These are phyloP conservation scores for Microcebus jonahi DNA, from an alignment of 2,113 vertebrate species.

Conservation along the genomic window DNA sequence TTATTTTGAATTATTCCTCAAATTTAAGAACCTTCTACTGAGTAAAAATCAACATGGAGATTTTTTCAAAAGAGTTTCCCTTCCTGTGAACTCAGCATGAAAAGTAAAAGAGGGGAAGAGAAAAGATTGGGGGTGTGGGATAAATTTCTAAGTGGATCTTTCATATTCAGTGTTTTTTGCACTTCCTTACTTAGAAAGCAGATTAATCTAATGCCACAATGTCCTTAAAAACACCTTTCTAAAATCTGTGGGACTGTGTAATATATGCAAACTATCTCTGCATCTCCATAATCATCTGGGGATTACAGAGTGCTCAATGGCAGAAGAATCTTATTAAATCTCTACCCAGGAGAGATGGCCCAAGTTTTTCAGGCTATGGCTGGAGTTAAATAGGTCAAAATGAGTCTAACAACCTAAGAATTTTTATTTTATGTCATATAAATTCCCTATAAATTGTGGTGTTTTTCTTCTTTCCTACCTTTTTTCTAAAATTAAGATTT, in stretches of 20 bases:
- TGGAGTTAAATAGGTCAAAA: background rate
- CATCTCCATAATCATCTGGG: background rate
- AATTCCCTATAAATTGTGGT: background rate
- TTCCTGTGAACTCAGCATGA: background rate
- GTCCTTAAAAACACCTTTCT: background rate
- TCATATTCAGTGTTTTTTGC: background rate
- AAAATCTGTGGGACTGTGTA: background rate
- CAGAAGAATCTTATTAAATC: background rate
- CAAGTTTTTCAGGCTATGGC: background rate
- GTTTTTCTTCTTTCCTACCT: background rate
- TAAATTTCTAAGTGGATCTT: background rate
- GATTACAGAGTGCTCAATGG: background rate
- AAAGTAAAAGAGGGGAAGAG: background rate
- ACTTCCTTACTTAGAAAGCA: background rate
- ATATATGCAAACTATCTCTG: background rate
- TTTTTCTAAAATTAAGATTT: background rate
- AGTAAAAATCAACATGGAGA: background rate
- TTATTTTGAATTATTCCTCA: slow-evolving; percentile 11
- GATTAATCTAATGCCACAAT: background rate
- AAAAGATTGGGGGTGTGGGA: background rate
- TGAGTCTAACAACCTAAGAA: background rate
- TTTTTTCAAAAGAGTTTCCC: background rate
- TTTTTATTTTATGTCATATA: background rate
- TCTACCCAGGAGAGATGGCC: background rate
- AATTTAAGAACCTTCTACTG: background rate